phyloP scores from a whole-genome alignment of 2,797 vertebrate species.

The Buphagus erythrorhynchus region DNA sequence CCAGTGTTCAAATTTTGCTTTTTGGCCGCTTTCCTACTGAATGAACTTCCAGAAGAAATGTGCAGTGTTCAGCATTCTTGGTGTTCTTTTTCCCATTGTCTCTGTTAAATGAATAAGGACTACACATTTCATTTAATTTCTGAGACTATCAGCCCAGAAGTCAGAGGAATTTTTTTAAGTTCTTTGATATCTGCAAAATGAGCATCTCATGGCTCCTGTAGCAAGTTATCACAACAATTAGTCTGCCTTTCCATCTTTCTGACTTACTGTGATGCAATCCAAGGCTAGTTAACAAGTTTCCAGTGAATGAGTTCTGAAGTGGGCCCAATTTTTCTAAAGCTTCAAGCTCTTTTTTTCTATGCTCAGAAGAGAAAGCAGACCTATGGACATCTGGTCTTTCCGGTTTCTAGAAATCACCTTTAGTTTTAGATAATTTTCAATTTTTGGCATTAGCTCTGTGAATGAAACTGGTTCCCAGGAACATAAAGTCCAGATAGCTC shows the following conservation, averaged over 20 bases:
- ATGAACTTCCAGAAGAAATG: not conserved
- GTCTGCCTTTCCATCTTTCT: not conserved
- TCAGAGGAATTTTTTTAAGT: not conserved
- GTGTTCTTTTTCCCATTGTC: not conserved
- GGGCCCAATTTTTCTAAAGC: not conserved
- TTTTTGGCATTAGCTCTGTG: constrained; percentile 39
- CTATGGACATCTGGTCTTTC: not conserved
- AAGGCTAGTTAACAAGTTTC: not conserved
- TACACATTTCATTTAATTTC: not conserved
- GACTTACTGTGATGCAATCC: not conserved
- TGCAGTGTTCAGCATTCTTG: not conserved
- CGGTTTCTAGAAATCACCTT: not conserved
- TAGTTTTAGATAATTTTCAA: not conserved
- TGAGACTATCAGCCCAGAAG: not conserved
- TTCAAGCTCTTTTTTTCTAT: constrained; percentile 23
- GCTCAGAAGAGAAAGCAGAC: not conserved
- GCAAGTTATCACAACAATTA: constrained; percentile 27
- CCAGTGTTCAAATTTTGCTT: not conserved
- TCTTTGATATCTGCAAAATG: not conserved
- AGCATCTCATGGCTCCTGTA: not conserved
- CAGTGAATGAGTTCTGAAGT: constrained; percentile 43
- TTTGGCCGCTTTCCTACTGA: not conserved
- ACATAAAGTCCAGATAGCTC: constrained; percentile 42
- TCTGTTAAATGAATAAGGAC: not conserved
- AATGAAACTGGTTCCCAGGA: constrained; percentile 43